These are phyloP conservation scores for Scytalopus superciliaris DNA, from an alignment of 2,113 vertebrate genomes.

Conservation along the genomic window DNA sequence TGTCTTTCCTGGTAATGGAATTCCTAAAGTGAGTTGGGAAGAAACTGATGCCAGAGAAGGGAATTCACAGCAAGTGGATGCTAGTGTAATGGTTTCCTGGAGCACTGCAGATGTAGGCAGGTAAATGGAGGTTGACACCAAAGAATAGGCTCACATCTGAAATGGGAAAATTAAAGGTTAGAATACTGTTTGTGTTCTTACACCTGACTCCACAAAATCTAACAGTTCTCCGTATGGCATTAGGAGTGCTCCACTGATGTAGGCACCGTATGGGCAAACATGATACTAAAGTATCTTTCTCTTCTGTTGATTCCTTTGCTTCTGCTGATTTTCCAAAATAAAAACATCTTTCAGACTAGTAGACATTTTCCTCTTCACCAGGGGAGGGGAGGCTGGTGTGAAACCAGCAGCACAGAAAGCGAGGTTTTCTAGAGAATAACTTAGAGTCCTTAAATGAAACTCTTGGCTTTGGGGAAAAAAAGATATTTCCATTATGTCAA, in stretches of 20 bases:
- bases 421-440: not conserved
- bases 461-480: not conserved
- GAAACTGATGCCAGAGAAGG: not conserved
- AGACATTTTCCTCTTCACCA: not conserved
- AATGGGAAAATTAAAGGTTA: not conserved
- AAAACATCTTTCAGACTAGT: not conserved
- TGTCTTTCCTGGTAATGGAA: not conserved
- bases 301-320: not conserved
- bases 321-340: not conserved
- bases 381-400: not conserved
- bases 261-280: rapidly evolving
- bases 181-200: not conserved
- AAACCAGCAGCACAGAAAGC: not conserved
- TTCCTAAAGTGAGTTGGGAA: not conserved
- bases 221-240: not conserved
- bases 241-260: not conserved
- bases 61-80: not conserved
- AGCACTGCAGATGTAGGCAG: not conserved
- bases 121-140: not conserved
- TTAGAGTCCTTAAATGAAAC: not conserved
- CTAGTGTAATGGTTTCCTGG: not conserved
- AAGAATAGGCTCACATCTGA: not conserved
- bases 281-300: not conserved
- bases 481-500: not conserved
- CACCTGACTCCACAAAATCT: not conserved